Evolutionary conservation across 1,140 invertebrate species (phyloP), one percentile per base, ranked within the genome.

Genomic region (Babylonia areolata): DNA sequence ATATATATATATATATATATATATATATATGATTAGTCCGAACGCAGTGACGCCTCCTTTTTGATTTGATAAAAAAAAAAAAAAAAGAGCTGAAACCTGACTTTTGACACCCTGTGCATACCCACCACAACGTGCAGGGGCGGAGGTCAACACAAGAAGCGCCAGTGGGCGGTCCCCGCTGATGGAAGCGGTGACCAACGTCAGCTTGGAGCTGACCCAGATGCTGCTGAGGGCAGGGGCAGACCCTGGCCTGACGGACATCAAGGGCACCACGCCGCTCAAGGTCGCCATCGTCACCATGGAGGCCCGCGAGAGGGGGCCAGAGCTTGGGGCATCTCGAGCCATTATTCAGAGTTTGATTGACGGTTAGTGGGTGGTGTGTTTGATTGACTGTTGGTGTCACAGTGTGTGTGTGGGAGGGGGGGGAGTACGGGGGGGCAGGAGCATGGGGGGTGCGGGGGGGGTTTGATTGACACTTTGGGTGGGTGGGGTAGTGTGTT

Each of bases 241-340:
- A 5, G 51, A 75, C 31, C 35, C 64, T 33, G 40, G 75, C 69
- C 37, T 84, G 64, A n/a, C 39, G 23, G 82, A 84, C 64, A n/a
- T 73, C 31, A 84, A 84, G 82, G 82, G 82, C 5, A 84, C 82
- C n/a, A 73, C 69, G 20, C 82, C 82, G 12, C 82, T 84, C 2
- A 15, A 3, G 2, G 35, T 39, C 3, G 82, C 51, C 40, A 46
- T 84, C 31, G 12, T 31, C 37, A 31, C 17, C 64, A 73, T 73
- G 75, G 75, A 11, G 9, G 37, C 33, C 3, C 17, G 35, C 17
- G 75, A 40, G 20, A 40, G 11, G 35, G 58, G 20, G 58, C 58
- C 58, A 0, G 39, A 84, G 37, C n/a, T 40, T 6, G 37, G 31
- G 15, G 15, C 69, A 6, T 64, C 31, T 3, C 35, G 37, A 12